Evolutionary conservation across 2,888 invertebrate genomes (phyloP).

Genomic region (Erebia palarica): DNA sequence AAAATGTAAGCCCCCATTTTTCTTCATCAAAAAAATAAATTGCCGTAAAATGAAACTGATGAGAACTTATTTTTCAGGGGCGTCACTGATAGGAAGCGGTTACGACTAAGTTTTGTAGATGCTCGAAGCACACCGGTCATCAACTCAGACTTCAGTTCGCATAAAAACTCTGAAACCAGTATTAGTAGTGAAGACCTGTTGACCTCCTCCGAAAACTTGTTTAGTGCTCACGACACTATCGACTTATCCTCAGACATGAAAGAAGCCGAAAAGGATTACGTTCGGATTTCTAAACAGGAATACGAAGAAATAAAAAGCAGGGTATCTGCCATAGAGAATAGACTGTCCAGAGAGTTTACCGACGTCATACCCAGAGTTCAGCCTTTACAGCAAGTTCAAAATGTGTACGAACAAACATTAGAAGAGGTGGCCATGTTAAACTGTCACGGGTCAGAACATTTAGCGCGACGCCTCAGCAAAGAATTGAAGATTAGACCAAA

Average conservation of each 20-base stretch:
- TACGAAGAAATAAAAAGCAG: constrained; percentile 90
- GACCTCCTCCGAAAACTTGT: constrained; percentile 71
- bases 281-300: constrained; percentile 87
- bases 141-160: constrained; percentile 62
- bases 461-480: constrained; percentile 87
- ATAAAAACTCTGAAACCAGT: constrained; percentile 71
- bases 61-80: constrained; percentile 56
- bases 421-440: constrained; percentile 85
- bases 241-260: constrained; percentile 71
- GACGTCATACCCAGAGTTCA: constrained; percentile 75
- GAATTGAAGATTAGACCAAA: constrained; percentile 89
- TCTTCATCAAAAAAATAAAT: background rate
- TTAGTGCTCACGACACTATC: constrained; percentile 72
- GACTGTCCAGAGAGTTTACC: constrained; percentile 86
- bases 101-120: constrained; percentile 73
- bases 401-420: constrained; percentile 88
- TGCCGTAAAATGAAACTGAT: background rate
- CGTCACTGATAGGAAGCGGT: constrained; percentile 70
- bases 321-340: constrained; percentile 87
- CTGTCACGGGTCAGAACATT: constrained; percentile 85
- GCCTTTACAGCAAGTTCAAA: constrained; percentile 85
- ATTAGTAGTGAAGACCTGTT: constrained; percentile 72
- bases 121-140: constrained; percentile 69
- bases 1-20: constrained; percentile 80
- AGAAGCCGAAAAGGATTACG: constrained; percentile 82